phyloP scores from a whole-genome alignment of 2,113 vertebrate genomes.

The Numenius arquata region DNA sequence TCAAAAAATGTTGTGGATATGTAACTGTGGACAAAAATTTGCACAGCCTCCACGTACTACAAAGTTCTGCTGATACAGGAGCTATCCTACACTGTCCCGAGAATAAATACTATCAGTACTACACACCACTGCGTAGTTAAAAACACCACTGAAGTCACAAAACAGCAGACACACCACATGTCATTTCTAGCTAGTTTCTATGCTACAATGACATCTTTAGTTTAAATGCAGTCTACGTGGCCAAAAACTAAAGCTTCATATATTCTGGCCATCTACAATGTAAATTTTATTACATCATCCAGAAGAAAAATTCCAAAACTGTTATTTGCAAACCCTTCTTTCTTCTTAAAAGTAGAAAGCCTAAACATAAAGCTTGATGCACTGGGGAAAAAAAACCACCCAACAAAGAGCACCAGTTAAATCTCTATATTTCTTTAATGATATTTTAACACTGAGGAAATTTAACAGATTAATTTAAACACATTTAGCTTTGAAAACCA shows the following conservation, averaged over 20 bases:
- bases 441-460: background rate
- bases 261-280: background rate
- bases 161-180: background rate
- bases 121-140: background rate
- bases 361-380: background rate
- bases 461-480: background rate
- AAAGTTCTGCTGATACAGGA: background rate
- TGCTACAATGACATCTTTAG: background rate
- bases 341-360: background rate
- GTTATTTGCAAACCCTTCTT: background rate
- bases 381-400: background rate
- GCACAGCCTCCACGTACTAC: background rate
- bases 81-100: background rate
- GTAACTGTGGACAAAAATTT: background rate
- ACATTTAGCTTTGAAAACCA: background rate
- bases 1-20: background rate
- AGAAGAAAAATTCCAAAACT: background rate
- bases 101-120: background rate
- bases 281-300: background rate
- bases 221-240: background rate
- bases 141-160: background rate
- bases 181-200: background rate
- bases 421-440: background rate
- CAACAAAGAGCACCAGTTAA: background rate
- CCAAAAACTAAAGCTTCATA: background rate